Conservation (phyloP, 2,113 vertebrate genomes). For the Catagonus wagneri region DNA sequence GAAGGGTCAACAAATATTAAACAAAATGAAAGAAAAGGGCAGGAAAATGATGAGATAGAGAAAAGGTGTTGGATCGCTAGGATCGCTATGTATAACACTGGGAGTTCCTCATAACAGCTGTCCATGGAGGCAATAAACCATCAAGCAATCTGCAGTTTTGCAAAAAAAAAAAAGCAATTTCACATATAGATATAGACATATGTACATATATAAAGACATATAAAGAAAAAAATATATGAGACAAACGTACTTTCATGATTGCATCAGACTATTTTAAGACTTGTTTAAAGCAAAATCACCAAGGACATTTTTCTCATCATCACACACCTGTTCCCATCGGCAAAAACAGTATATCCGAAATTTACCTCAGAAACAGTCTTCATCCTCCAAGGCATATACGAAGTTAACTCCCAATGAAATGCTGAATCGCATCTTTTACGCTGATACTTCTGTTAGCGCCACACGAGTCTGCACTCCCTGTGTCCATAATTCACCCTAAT, state of each 20-base stretch:
- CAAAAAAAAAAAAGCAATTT: too few species aligned
- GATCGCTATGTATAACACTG: neutral
- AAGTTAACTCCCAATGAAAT: neutral
- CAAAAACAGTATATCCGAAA: neutral
- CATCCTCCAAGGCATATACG: neutral
- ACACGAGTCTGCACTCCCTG: neutral
- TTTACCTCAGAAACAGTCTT: neutral
- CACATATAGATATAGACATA: neutral
- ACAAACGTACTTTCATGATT: neutral
- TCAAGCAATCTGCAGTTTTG: neutral
- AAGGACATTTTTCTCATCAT: slow-evolving; percentile 5
- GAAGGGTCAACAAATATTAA: neutral
- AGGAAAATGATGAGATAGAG: neutral
- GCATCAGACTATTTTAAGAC: slow-evolving; percentile 1
- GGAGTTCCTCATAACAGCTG: neutral
- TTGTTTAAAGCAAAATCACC: slow-evolving; percentile 56
- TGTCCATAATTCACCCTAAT: neutral
- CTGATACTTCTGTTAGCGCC: neutral
- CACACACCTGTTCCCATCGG: neutral
- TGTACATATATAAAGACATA: neutral
- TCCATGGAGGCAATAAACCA: neutral
- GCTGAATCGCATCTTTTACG: neutral
- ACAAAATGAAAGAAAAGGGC: neutral
- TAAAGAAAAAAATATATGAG: neutral
- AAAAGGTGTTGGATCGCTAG: neutral